Evolutionary conservation across 2,797 vertebrate species (phyloP).

Genomic region (Lagodon rhomboides): DNA sequence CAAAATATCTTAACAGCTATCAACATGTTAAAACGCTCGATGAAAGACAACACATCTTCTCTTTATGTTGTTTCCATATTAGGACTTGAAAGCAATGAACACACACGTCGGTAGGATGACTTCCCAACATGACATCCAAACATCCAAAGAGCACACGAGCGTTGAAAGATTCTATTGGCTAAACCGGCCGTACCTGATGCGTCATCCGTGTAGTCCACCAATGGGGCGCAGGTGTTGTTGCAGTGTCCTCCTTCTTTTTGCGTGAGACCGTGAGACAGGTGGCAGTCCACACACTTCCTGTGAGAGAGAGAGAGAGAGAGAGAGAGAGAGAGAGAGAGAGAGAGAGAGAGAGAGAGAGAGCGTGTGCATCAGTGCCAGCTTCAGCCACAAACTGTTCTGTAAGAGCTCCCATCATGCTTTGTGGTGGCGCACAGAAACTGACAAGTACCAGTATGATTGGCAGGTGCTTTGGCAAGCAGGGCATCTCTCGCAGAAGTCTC

Average conservation of each 20-base stretch:
- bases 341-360: too few species aligned
- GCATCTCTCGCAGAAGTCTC: slow-evolving; percentile 92
- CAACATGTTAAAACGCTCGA: too few species aligned
- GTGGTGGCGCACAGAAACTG: background rate
- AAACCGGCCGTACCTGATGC: slow-evolving; percentile 85
- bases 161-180: background rate
- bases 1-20: too few species aligned
- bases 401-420: slow-evolving; percentile 26
- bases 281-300: slow-evolving; percentile 93
- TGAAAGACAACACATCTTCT: too few species aligned
- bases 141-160: too few species aligned
- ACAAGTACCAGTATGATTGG: slow-evolving; percentile 90
- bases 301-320: slow-evolving; percentile 48
- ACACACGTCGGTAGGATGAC: too few species aligned
- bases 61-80: too few species aligned
- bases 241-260: slow-evolving; percentile 83
- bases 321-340: slow-evolving; percentile 41
- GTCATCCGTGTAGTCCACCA: slow-evolving; percentile 85
- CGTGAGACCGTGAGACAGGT: slow-evolving; percentile 86
- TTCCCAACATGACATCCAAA: too few species aligned
- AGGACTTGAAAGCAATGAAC: too few species aligned
- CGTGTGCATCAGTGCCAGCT: background rate
- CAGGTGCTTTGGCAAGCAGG: slow-evolving; percentile 90
- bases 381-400: background rate
- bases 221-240: slow-evolving; percentile 88